Evolutionary conservation across 2,113 vertebrate species (phyloP), one percentile per base, ranked within the genome.

Genomic region (Lycocorax pyrrhopterus): DNA sequence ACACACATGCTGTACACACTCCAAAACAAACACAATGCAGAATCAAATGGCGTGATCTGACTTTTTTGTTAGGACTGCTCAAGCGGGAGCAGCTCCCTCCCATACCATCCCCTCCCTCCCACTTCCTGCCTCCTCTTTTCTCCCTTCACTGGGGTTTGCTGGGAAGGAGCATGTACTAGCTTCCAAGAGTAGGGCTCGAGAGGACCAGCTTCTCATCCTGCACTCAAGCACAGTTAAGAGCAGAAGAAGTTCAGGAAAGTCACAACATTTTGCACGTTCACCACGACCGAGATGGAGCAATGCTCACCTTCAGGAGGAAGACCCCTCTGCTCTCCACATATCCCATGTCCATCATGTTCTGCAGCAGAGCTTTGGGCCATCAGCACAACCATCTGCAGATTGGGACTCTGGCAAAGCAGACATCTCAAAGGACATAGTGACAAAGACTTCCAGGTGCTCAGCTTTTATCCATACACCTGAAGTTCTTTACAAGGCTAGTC

Each of bases 211-310:
- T 79, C 44, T 43, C 39, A 84, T 17, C n/a, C 49, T 62, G 52
- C 74, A 69, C 39, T 21, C n/a, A 41, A 84, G 53, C 35, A 59
- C n/a, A 51, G 2, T 13, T 13, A 35, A 75, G 25, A 52, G 35
- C 27, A 74, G 37, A 82, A 59, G 1, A 9, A 79, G 75, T 79
- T 35, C 13, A 9, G 32, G 5, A 44, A 87, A 52, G 68, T 56
- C 56, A 92, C 30, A 44, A 55, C 17, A 71, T 63, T 87, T 63
- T 47, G 39, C 16, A 67, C 0, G 0, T 43, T 86, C 14, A 29
- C 29, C 20, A 14, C 0, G 0, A 49, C 16, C 0, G 1, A 53
- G 32, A 81, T 12, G 0, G 15, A 76, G 43, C 1, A 1, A 33
- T 16, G n/a, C 19, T 32, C 22, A 26, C 30, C 16, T 49, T 41